A percentile compares a stretch with the other conserved stretches of the same genome.
phyloP scores from a whole-genome alignment of 2,797 vertebrate genomes.

The Anguilla obscura region DNA sequence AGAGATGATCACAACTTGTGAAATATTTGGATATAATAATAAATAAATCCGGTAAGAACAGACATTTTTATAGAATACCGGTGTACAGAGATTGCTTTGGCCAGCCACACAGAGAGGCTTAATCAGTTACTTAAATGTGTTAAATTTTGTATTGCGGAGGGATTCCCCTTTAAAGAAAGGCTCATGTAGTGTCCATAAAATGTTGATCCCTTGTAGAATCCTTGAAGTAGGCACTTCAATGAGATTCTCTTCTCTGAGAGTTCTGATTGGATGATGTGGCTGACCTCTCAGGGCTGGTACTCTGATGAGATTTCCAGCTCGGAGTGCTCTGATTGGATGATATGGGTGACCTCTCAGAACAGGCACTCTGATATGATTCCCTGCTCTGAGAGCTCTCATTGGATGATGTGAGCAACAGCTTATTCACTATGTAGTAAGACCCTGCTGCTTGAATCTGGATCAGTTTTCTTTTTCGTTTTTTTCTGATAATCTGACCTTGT shows the following conservation, averaged over 20 bases:
- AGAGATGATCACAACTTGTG: too few species aligned
- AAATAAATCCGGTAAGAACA: too few species aligned
- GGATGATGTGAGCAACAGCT: background rate
- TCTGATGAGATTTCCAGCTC: background rate
- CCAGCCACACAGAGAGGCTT: too few species aligned
- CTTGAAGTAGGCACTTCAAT: background rate
- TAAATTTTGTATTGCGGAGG: background rate
- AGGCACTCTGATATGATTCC: too few species aligned
- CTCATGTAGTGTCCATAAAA: background rate
- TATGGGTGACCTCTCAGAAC: background rate
- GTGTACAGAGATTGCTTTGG: too few species aligned
- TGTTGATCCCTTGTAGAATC: background rate
- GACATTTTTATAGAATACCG: too few species aligned
- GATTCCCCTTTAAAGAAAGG: background rate
- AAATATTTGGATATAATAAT: too few species aligned
- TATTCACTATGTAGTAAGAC: background rate
- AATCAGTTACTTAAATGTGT: too few species aligned
- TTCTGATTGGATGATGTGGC: background rate
- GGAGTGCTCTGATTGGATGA: constrained; percentile 3
- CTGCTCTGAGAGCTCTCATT: background rate
- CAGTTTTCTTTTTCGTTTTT: background rate
- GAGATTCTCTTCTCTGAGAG: background rate
- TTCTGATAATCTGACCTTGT: constrained; percentile 23
- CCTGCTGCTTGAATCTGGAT: background rate
- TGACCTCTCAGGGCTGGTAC: background rate